Conservation (phyloP, 1,140 invertebrate genomes). For the Pseudomyrmex pallidus region DNA sequence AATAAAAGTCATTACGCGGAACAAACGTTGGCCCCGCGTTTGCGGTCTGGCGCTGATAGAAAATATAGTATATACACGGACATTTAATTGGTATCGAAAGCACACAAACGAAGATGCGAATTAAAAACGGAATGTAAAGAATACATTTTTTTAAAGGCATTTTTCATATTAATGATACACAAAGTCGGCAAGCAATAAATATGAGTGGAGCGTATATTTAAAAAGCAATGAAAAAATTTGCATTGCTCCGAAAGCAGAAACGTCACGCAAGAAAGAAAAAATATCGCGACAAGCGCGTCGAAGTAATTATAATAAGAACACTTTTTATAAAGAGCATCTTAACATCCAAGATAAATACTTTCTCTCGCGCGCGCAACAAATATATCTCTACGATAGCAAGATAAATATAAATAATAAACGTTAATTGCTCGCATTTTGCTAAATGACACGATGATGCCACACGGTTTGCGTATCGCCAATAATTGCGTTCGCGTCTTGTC, state of each 20-base stretch:
- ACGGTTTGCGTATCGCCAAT: constrained; percentile 24
- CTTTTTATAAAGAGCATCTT: constrained; percentile 40
- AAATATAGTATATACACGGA: not conserved
- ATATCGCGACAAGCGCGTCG: constrained; percentile 23
- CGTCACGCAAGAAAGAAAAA: constrained; percentile 42
- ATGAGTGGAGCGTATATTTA: too few relatives aligned
- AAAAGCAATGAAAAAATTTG: not conserved
- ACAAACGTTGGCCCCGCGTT: not conserved
- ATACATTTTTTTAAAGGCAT: not conserved
- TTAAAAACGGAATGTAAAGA: not conserved
- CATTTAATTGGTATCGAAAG: not conserved
- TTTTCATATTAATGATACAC: not conserved
- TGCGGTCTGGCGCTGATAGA: not conserved
- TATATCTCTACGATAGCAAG: constrained; percentile 22
- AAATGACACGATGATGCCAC: constrained; percentile 42
- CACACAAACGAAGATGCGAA: not conserved
- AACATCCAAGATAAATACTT: constrained; percentile 5
- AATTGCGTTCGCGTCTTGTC: constrained; percentile 22
- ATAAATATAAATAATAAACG: constrained; percentile 36
- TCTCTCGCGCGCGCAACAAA: constrained; percentile 35
- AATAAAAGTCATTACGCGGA: constrained; percentile 42
- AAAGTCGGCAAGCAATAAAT: too few relatives aligned
- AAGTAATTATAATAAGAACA: constrained; percentile 47
- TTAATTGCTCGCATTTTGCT: constrained; percentile 53
- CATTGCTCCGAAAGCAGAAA: constrained; percentile 13